A percentile compares a stretch with the other conserved stretches of the same genome.
Conservation (phyloP, 2,113 vertebrate species). For the Chitala chitala region DNA sequence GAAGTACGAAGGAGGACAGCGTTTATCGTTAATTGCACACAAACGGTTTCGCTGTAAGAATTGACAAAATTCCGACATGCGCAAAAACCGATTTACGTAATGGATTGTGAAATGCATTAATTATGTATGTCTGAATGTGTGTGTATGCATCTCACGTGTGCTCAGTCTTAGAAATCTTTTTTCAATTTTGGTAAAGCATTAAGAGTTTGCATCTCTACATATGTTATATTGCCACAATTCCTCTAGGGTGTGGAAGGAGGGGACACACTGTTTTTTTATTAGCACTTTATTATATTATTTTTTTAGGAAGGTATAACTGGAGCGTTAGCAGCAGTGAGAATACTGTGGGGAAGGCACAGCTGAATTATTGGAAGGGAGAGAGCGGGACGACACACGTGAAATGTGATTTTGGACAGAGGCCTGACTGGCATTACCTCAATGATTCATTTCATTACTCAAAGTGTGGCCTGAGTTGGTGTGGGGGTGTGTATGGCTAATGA, state of each 20-base stretch:
- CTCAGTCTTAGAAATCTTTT: conserved; percentile 7
- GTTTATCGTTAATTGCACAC: too few relatives aligned
- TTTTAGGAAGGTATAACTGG: neutral
- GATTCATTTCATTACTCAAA: conserved; percentile 46
- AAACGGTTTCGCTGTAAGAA: neutral
- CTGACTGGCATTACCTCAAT: conserved; percentile 35
- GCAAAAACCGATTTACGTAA: too few relatives aligned
- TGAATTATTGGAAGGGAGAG: neutral
- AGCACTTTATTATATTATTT: neutral
- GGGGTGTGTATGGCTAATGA: conserved; percentile 40
- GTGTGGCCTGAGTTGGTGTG: conserved; percentile 30
- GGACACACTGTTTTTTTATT: neutral
- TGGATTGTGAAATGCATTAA: neutral
- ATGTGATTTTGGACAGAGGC: conserved; percentile 20
- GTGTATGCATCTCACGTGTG: neutral
- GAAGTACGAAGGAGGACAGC: too few relatives aligned
- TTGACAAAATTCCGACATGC: too few relatives aligned
- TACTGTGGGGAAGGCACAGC: neutral
- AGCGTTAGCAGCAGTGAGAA: neutral
- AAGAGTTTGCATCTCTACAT: neutral
- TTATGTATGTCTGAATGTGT: neutral
- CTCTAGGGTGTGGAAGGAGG: neutral
- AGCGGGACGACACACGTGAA: conserved; percentile 3
- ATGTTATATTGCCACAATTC: neutral
- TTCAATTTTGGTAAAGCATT: neutral